A percentile compares a stretch with the other conserved stretches of the same genome.
Evolutionary conservation across 1,140 invertebrate species (phyloP).

Genomic region (Drosophila lowei): DNA sequence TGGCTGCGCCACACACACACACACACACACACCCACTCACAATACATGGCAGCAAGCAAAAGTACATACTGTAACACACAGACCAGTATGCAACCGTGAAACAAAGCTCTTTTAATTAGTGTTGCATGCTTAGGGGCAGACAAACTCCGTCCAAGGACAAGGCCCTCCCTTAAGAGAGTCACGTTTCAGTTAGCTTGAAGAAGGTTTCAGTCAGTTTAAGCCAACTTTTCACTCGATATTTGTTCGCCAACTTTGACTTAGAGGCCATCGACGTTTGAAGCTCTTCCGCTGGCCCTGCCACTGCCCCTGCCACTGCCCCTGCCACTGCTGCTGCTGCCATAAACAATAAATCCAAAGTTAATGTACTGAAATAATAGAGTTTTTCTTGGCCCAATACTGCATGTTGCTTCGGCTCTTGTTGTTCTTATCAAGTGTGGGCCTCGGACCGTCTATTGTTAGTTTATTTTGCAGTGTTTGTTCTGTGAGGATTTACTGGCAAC

Average conservation of each 20-base stretch:
- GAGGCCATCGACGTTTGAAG: slow-evolving; percentile 25
- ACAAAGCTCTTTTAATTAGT: slow-evolving; percentile 33
- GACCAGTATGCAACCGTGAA: not conserved
- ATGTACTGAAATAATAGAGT: slow-evolving; percentile 78
- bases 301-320: not conserved
- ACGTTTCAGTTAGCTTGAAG: slow-evolving; percentile 2
- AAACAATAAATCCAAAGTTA: slow-evolving; percentile 78
- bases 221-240: slow-evolving; percentile 45
- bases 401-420: not conserved
- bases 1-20: slow-evolving; percentile 13
- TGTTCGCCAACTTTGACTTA: slow-evolving; percentile 32
- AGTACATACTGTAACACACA: no score
- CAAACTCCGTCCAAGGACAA: slow-evolving; percentile 31
- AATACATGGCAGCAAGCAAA: no score
- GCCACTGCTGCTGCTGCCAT: slow-evolving; percentile 32
- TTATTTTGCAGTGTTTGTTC: slow-evolving; percentile 47
- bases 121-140: not conserved
- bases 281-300: not conserved
- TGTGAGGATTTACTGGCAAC: slow-evolving; percentile 55
- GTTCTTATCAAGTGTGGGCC: slow-evolving; percentile 35
- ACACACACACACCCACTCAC: not conserved
- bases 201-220: slow-evolving; percentile 3
- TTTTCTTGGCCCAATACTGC: slow-evolving; percentile 47
- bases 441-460: slow-evolving; percentile 10
- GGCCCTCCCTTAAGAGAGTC: slow-evolving; percentile 20